Evolutionary conservation across 2,797 vertebrate genomes (phyloP).

Genomic region (Pantherophis alleghaniensis): DNA sequence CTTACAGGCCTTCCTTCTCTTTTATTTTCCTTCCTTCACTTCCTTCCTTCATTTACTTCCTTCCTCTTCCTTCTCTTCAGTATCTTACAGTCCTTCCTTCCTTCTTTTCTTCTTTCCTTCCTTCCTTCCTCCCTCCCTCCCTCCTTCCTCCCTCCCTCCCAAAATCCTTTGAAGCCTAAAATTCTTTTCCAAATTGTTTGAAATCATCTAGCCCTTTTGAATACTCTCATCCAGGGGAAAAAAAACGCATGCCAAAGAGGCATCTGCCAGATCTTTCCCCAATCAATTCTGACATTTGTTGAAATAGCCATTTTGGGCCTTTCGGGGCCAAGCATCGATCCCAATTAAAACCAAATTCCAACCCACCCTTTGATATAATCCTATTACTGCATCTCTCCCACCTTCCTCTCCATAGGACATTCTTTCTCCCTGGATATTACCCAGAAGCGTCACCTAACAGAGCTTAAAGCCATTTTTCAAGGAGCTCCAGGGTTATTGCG

Average conservation of each 20-base stretch:
- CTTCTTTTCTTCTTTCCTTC: too few species aligned
- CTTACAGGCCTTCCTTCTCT: too few species aligned
- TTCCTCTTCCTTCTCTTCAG: too few species aligned
- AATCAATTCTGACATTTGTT: background rate
- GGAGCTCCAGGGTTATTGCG: conserved; percentile 47
- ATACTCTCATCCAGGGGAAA: background rate
- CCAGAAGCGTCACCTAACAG: conserved; percentile 4
- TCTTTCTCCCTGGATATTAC: background rate
- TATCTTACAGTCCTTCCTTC: too few species aligned
- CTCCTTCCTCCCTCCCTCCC: background rate
- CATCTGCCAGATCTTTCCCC: background rate
- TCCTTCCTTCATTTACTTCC: too few species aligned
- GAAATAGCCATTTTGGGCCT: background rate
- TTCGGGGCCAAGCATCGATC: background rate
- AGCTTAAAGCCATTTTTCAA: conserved; percentile 50
- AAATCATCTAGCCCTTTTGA: too few species aligned
- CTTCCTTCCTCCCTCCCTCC: too few species aligned
- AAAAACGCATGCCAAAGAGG: background rate
- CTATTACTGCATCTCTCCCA: fast-evolving
- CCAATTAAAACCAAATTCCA: background rate
- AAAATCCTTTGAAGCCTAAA: background rate
- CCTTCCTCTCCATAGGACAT: background rate
- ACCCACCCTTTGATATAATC: background rate
- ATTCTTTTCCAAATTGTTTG: background rate
- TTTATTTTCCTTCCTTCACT: too few species aligned